phyloP scores from a whole-genome alignment of 2,113 vertebrate genomes.

The Rallus limicola region DNA sequence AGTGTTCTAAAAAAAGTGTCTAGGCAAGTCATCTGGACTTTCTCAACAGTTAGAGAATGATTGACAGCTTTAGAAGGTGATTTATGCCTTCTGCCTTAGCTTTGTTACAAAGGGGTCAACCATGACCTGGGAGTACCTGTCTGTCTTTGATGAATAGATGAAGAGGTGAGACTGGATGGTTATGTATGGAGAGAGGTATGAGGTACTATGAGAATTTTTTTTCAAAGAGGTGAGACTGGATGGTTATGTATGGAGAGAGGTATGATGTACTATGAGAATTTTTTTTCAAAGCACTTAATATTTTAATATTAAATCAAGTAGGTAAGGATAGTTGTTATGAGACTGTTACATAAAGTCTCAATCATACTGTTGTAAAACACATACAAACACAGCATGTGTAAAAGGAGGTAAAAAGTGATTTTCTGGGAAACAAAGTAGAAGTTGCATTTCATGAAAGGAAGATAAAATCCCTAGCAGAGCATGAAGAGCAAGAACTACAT shows the following conservation, averaged over 20 bases:
- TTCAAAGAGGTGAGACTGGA: neutral
- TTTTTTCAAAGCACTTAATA: neutral
- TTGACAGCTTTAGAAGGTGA: rapidly evolving
- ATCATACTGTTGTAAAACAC: neutral
- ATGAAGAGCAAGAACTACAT: neutral
- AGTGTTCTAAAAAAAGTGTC: neutral
- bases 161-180: neutral
- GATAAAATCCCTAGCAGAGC: neutral
- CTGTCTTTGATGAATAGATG: neutral
- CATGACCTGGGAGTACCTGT: neutral
- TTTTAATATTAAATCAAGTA: neutral
- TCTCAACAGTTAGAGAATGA: neutral
- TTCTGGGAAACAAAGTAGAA: neutral
- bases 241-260: neutral
- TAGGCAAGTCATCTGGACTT: neutral
- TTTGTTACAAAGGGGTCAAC: neutral
- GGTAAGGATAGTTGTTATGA: neutral
- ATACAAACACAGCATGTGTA: neutral
- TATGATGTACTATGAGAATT: neutral
- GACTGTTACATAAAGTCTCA: neutral
- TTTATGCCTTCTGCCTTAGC: neutral
- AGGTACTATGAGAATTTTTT: too few relatives aligned
- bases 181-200: neutral
- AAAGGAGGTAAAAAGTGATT: neutral
- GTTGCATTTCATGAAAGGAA: neutral